Evolutionary conservation across 1,140 invertebrate genomes (phyloP).

Genomic region (Neodiprion lecontei): DNA sequence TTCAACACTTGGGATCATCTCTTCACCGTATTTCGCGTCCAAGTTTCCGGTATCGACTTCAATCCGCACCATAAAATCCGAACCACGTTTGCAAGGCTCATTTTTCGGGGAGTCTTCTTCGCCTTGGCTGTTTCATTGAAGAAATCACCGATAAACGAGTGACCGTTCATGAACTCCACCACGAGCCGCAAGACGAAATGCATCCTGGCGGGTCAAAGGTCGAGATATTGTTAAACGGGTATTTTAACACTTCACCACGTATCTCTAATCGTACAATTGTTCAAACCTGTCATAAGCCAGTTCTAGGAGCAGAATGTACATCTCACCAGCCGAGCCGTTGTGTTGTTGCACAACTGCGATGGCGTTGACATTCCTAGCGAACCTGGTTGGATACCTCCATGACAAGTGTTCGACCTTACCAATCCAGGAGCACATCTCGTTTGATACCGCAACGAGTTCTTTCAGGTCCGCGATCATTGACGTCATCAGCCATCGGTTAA

Average conservation of each 20-base stretch:
- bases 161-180: slow-evolving; percentile 35
- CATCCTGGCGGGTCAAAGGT: slow-evolving; percentile 24
- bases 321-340: slow-evolving; percentile 36
- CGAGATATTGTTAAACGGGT: slow-evolving; percentile 2
- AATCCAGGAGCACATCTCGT: slow-evolving; percentile 33
- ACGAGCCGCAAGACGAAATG: slow-evolving; percentile 33
- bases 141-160: slow-evolving; percentile 24
- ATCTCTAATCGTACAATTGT: no score
- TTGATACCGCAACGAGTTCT: slow-evolving; percentile 31
- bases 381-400: slow-evolving; percentile 39
- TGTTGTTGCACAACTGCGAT: slow-evolving; percentile 38
- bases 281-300: slow-evolving; percentile 45
- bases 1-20: neutral
- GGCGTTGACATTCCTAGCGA: slow-evolving; percentile 35
- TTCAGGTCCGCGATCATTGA: slow-evolving; percentile 37
- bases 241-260: no score
- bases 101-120: slow-evolving; percentile 22
- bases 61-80: slow-evolving; percentile 31
- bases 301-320: slow-evolving; percentile 44
- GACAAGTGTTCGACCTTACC: slow-evolving; percentile 30
- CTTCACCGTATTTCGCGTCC: slow-evolving; percentile 28
- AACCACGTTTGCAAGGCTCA: slow-evolving; percentile 27
- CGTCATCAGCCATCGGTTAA: slow-evolving; percentile 36
- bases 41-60: slow-evolving; percentile 24
- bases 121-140: slow-evolving; percentile 11